Conservation (phyloP, 2,888 invertebrate species). For the Lacanobia oleracea region DNA sequence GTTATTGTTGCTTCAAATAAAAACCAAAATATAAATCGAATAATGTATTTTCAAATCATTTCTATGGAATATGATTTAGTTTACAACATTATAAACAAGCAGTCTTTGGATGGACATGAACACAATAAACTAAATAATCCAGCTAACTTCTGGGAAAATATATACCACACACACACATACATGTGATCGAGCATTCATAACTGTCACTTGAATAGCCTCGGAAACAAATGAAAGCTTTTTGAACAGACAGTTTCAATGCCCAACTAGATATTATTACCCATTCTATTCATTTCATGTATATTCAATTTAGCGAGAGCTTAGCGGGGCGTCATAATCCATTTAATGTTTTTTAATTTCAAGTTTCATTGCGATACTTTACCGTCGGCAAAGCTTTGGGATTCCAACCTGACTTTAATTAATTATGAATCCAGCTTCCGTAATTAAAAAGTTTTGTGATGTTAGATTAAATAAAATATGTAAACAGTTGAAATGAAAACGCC, state of each 20-base stretch:
- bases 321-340: conserved; percentile 18
- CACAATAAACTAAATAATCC: neutral
- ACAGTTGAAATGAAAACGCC: neutral
- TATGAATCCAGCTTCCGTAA: conserved; percentile 24
- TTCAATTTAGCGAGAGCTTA: conserved; percentile 25
- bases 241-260: conserved; percentile 16
- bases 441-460: conserved; percentile 33
- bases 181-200: neutral
- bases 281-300: conserved; percentile 30
- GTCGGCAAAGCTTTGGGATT: conserved; percentile 1
- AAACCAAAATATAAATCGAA: no score
- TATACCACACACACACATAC: neutral
- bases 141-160: no score
- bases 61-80: no score
- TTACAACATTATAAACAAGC: no score
- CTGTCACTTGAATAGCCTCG: conserved; percentile 7
- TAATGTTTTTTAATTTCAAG: conserved; percentile 31
- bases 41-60: no score
- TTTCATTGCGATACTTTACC: conserved; percentile 22
- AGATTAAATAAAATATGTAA: conserved; percentile 10
- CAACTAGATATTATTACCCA: conserved; percentile 8
- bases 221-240: no score
- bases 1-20: no score
- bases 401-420: conserved; percentile 13
- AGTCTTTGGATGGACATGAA: neutral